Conservation (phyloP, 2,888 invertebrate genomes). For the Microplitis manilae region DNA sequence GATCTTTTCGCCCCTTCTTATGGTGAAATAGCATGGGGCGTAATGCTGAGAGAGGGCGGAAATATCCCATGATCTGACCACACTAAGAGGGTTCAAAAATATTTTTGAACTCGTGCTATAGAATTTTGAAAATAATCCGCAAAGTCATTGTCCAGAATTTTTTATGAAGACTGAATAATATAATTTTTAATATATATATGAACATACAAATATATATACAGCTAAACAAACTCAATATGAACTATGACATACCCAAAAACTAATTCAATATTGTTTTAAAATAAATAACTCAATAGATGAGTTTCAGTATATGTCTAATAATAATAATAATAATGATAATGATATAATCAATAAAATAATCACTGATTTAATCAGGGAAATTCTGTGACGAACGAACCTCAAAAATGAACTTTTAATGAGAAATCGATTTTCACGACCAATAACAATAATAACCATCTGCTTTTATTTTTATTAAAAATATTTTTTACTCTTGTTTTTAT, state of each 20-base stretch:
- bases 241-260: neutral
- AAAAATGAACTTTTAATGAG: neutral
- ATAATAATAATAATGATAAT: neutral
- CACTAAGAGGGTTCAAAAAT: no score
- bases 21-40: no score
- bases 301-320: neutral
- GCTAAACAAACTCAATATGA: neutral
- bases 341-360: neutral
- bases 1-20: no score
- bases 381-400: neutral
- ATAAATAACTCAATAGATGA: neutral
- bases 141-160: no score
- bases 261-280: neutral
- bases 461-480: neutral
- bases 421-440: neutral
- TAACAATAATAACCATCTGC: neutral
- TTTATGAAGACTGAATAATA: no score
- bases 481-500: neutral
- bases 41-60: no score
- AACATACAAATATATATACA: no score
- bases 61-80: no score
- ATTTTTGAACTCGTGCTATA: no score
- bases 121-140: no score
- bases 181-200: no score
- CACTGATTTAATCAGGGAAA: neutral